Conservation (phyloP, 37 sponge, comb jelly and placozoan species). For the Trichoplax adhaerens region DNA sequence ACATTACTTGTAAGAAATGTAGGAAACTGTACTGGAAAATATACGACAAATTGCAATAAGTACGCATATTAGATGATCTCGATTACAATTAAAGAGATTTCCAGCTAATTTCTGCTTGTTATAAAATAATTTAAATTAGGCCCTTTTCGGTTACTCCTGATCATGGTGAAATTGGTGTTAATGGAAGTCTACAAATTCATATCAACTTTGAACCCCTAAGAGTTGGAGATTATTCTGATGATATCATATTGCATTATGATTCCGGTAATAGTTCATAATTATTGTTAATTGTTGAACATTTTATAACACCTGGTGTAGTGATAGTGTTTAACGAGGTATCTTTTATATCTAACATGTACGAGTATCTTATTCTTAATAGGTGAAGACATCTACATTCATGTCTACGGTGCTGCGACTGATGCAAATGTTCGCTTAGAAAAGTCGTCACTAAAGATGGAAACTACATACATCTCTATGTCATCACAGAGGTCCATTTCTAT, state of each 20-base stretch:
- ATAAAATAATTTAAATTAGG: slow-evolving; percentile 2
- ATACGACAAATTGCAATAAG: too few relatives aligned
- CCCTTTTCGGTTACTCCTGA: slow-evolving; percentile 70
- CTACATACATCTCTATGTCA: slow-evolving; percentile 76
- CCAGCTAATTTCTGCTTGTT: too few relatives aligned
- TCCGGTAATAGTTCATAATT: slow-evolving; percentile 43
- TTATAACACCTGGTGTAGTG: too few relatives aligned
- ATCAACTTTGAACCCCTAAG: slow-evolving; percentile 39
- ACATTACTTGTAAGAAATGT: too few relatives aligned
- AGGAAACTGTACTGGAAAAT: too few relatives aligned
- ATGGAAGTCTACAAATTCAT: slow-evolving; percentile 57
- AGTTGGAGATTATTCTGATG: slow-evolving; percentile 48
- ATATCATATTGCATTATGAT: slow-evolving; percentile 52
- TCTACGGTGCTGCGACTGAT: slow-evolving; percentile 67
- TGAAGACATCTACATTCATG: slow-evolving; percentile 51
- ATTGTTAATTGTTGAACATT: too few relatives aligned
- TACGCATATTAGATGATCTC: too few relatives aligned
- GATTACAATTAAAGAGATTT: too few relatives aligned
- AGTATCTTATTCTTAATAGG: slow-evolving; percentile 22
- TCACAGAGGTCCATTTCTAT: slow-evolving; percentile 64
- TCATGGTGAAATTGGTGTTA: slow-evolving; percentile 39
- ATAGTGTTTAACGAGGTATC: neutral
- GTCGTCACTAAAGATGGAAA: slow-evolving; percentile 57
- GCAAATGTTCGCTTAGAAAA: slow-evolving; percentile 77
- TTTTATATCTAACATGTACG: neutral